Conservation (phyloP, 2,113 vertebrate genomes). For the Ailuropoda melanoleuca region DNA sequence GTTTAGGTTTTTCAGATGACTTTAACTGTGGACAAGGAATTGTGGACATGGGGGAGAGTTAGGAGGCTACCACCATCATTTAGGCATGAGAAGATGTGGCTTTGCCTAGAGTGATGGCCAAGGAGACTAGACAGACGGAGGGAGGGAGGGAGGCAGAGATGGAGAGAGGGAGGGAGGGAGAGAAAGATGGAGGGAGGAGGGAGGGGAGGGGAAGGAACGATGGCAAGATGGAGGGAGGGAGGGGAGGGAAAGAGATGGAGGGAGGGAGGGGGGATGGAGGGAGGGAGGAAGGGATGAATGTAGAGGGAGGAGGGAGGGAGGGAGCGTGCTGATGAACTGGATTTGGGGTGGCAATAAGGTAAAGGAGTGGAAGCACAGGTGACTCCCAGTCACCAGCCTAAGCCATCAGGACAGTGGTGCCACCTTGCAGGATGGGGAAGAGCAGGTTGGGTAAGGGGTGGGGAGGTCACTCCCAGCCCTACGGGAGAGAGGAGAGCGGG, state of each 20-base stretch:
- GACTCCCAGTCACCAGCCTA: neutral
- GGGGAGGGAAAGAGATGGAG: no score
- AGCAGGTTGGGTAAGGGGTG: neutral
- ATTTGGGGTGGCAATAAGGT: neutral
- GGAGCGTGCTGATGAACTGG: neutral
- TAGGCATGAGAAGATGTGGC: neutral
- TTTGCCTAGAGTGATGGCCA: neutral
- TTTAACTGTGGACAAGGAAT: neutral
- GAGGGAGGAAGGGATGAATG: neutral
- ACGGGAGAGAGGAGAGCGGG: rapidly evolving
- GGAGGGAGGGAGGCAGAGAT: neutral
- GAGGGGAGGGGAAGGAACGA: neutral
- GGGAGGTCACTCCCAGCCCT: neutral
- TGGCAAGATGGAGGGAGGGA: neutral
- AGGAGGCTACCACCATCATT: neutral
- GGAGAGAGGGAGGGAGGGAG: neutral
- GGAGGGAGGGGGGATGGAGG: neutral
- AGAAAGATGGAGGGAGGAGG: neutral
- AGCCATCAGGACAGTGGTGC: rapidly evolving
- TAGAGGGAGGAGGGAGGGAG: neutral
- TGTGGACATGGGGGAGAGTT: neutral
- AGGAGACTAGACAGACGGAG: rapidly evolving
- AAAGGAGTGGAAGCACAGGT: no score
- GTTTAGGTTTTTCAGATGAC: neutral
- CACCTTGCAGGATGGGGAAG: neutral